Evolutionary conservation across 2,797 vertebrate species (phyloP).

Genomic region (Thamnophis elegans): DNA sequence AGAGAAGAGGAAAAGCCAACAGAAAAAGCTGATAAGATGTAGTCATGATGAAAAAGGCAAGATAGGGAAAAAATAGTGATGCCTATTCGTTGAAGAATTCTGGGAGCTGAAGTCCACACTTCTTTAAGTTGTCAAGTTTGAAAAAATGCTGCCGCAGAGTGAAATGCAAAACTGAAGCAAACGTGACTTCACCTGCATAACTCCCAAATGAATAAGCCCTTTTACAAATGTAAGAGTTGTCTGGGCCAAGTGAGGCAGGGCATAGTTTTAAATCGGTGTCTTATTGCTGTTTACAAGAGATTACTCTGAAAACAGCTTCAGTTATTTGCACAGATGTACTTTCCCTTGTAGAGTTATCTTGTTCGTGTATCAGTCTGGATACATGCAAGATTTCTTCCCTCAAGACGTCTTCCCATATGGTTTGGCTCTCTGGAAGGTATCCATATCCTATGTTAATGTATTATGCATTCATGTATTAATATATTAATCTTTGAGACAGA

Average conservation of each 20-base stretch:
- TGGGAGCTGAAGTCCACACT: not conserved
- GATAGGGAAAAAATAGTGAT: not conserved
- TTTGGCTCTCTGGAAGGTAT: not conserved
- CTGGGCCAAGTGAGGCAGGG: not conserved
- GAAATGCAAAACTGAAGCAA: not conserved
- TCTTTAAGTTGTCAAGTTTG: not conserved
- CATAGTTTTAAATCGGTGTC: not conserved
- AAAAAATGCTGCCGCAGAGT: not conserved
- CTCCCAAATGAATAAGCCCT: not conserved
- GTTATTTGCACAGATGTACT: not conserved
- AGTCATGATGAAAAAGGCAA: not conserved
- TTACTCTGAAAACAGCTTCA: not conserved
- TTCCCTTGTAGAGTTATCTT: not conserved
- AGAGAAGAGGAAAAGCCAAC: not conserved
- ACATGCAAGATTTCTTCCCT: not conserved
- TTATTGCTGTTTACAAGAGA: not conserved
- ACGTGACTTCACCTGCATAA: not conserved
- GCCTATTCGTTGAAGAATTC: not conserved
- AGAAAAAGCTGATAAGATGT: not conserved
- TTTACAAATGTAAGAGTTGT: not conserved
- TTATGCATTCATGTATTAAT: not conserved
- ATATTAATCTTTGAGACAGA: not conserved
- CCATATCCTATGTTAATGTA: not conserved
- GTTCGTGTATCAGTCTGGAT: not conserved
- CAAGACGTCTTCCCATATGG: not conserved